Conservation (phyloP, 2,888 invertebrate species). For the Dexiosoma caninum region DNA sequence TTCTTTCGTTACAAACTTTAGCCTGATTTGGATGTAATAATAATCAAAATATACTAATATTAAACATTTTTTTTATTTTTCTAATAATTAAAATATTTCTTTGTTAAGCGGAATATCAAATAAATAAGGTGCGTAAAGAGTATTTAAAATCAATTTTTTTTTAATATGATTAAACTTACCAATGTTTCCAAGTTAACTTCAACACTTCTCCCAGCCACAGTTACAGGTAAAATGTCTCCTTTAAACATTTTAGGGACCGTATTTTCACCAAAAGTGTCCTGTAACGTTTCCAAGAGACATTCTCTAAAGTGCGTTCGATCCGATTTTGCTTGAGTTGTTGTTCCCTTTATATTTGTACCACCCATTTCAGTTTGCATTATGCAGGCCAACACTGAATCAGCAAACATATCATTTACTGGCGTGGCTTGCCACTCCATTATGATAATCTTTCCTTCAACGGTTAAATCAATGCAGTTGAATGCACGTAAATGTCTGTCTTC, state of each 20-base stretch:
- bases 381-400: slow-evolving; percentile 94
- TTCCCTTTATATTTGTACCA: slow-evolving; percentile 81
- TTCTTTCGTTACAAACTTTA: no score
- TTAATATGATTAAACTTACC: no score
- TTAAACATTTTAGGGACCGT: slow-evolving; percentile 95
- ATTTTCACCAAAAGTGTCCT: slow-evolving; percentile 96
- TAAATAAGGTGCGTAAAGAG: no score
- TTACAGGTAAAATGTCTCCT: slow-evolving; percentile 91
- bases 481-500: slow-evolving; percentile 86
- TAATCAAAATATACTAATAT: no score
- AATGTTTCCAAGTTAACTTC: slow-evolving; percentile 89
- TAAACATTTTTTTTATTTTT: no score
- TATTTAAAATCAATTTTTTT: no score
- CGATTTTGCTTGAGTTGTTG: slow-evolving; percentile 84
- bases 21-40: no score
- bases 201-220: slow-evolving; percentile 90
- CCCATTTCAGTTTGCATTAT: slow-evolving; percentile 89
- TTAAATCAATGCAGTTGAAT: slow-evolving; percentile 90
- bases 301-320: slow-evolving; percentile 95
- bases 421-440: slow-evolving; percentile 96
- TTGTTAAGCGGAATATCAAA: no score
- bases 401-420: slow-evolving; percentile 98
- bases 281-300: slow-evolving; percentile 77
- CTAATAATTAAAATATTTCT: no score
- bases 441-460: slow-evolving; percentile 88